Base-by-base conservation (phyloP, 1,140 invertebrate genomes). In the Megalopta genalis region DNA sequence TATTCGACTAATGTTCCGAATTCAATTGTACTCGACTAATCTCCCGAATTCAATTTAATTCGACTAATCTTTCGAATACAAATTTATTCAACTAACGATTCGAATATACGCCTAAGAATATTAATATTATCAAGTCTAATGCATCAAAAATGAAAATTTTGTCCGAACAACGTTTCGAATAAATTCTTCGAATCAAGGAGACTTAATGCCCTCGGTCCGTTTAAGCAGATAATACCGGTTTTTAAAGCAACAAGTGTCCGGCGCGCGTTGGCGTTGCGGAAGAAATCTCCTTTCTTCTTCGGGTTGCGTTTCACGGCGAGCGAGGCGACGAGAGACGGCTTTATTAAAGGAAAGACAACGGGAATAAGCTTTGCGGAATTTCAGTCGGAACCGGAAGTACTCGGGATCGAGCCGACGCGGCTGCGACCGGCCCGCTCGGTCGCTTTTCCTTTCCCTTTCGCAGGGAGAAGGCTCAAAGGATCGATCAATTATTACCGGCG, bases 191-290 rank as follows among this genome's bases (percentile, higher is more conserved):
- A 4, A 32, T 32, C 32, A 32, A 32, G 16, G 64, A 52, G 49
- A 23, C 23, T n/a, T 25, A 32, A 46, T 60, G 32, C 60, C 4
- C 60, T 0, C 16, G 9, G 25, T 37, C 46, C 54, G 63, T 60
- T 60, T 69, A 27, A 25, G 37, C 18, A n/a, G 54, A 60, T 21
- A 25, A 42, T 69, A 23, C 16, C 25, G 54, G 57, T 76, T 69
- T 76, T 69, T 69, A 46, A 52, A 60, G 74, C 74, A 76, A 76
- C 74, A 76, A 76, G 74, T 76, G 65, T 54, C 65, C 16, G 49
- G 32, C 23, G 37, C 25, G 21, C 16, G 8, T 25, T 23, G 12
- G 21, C 16, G 8, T 25, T 23, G 12, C 23, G 5, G 8, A 76
- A 46, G 25, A 42, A 72, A 32, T 32, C 23, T 49, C 25, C 37